These are phyloP conservation scores for Cecropterus lyciades DNA, from an alignment of 1,140 invertebrate species.

Conservation along the genomic window DNA sequence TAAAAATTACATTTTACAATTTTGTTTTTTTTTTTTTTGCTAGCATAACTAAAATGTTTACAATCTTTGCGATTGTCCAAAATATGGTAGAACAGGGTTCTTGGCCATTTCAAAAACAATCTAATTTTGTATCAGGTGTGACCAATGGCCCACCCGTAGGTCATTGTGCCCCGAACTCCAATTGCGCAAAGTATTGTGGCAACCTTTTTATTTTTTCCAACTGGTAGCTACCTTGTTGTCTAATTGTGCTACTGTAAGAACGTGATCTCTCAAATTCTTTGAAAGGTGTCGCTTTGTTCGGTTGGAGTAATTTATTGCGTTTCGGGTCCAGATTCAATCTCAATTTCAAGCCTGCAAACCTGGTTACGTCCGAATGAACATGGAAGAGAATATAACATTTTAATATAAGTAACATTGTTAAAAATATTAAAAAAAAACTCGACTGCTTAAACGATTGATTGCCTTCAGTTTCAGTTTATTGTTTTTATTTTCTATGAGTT, in stretches of 20 bases:
- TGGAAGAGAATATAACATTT: background rate
- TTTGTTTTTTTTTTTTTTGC: too few species aligned
- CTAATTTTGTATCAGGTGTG: constrained; percentile 15
- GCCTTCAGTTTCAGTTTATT: too few species aligned
- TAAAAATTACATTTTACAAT: too few species aligned
- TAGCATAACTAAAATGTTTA: constrained; percentile 7
- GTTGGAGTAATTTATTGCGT: constrained; percentile 24
- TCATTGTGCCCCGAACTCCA: constrained; percentile 26
- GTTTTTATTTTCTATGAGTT: too few species aligned
- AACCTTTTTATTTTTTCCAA: constrained; percentile 21
- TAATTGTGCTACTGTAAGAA: constrained; percentile 33
- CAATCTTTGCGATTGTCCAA: constrained; percentile 18
- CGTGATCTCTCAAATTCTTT: constrained; percentile 15
- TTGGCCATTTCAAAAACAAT: constrained; percentile 13
- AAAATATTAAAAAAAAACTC: too few species aligned
- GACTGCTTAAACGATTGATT: too few species aligned
- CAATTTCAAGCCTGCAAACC: background rate
- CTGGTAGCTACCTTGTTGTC: constrained; percentile 5
- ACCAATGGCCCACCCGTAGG: constrained; percentile 17
- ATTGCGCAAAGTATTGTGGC: constrained; percentile 35
- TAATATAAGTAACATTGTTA: too few species aligned
- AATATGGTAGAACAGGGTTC: background rate
- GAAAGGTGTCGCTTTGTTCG: constrained; percentile 21
- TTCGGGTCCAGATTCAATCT: background rate
- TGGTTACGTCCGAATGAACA: background rate